phyloP scores from a whole-genome alignment of 1,140 invertebrate species.

The Drosophila varians region DNA sequence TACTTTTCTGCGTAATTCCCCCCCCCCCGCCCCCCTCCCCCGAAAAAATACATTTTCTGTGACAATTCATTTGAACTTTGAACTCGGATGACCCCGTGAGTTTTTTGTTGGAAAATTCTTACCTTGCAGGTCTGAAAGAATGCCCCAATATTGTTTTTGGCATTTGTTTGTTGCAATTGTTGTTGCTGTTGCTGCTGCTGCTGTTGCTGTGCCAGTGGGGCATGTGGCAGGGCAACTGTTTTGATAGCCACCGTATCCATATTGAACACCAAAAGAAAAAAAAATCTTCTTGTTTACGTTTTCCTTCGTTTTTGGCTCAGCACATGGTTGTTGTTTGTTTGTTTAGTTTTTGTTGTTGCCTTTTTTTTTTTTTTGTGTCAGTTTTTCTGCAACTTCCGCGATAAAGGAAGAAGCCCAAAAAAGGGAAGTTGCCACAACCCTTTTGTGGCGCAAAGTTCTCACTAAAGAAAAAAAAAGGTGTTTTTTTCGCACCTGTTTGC shows the following conservation, averaged over 20 bases:
- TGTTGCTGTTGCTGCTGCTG: slow-evolving; percentile 45
- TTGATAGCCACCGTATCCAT: slow-evolving; percentile 82
- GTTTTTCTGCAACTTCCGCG: slow-evolving; percentile 39
- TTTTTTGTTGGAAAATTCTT: slow-evolving; percentile 27
- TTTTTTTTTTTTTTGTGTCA: slow-evolving; percentile 1
- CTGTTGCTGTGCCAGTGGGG: slow-evolving; percentile 64
- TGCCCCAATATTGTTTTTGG: slow-evolving; percentile 77
- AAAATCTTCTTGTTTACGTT: slow-evolving; percentile 10
- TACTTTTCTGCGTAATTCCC: slow-evolving; percentile 27
- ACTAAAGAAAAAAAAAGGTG: background rate
- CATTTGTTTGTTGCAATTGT: slow-evolving; percentile 48
- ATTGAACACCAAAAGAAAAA: background rate
- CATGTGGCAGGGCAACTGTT: slow-evolving; percentile 71
- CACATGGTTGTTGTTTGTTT: slow-evolving; percentile 26
- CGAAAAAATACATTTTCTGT: background rate
- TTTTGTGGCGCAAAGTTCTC: slow-evolving; percentile 19
- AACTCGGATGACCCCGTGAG: background rate
- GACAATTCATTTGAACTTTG: background rate
- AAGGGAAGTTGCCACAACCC: slow-evolving; percentile 60
- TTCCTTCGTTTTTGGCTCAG: background rate
- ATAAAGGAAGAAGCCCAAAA: slow-evolving; percentile 13
- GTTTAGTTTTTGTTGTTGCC: slow-evolving; percentile 8
- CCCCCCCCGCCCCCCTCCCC: no score
- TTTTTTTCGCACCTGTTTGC: slow-evolving; percentile 57
- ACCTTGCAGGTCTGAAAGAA: slow-evolving; percentile 84